Evolutionary conservation across 1,140 invertebrate genomes (phyloP).

Genomic region (Drosophila sp.): DNA sequence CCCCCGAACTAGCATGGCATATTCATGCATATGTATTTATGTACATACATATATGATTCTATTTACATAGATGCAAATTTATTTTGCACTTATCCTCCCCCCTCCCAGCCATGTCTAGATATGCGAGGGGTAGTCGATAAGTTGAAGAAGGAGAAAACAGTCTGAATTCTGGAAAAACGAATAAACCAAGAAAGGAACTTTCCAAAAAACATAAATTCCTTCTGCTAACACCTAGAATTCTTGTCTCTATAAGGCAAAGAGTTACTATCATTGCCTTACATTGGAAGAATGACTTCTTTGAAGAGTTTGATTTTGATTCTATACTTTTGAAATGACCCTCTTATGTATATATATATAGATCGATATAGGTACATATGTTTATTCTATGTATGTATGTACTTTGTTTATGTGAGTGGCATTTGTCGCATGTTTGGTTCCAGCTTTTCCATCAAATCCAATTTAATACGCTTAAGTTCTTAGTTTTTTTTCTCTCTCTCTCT

Average conservation of each 20-base stretch:
- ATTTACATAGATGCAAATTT: slow-evolving; percentile 43
- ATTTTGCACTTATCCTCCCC: slow-evolving; percentile 10
- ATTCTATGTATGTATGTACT: slow-evolving; percentile 27
- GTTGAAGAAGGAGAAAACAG: no score
- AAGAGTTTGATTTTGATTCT: background rate
- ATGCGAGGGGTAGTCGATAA: background rate
- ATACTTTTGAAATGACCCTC: background rate
- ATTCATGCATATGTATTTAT: slow-evolving; percentile 31
- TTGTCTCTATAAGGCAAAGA: no score
- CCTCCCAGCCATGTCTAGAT: background rate
- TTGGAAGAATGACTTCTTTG: no score
- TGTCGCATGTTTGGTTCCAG: slow-evolving; percentile 73
- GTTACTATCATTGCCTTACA: no score
- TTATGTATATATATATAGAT: slow-evolving; percentile 4
- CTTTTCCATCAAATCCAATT: slow-evolving; percentile 77
- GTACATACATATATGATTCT: background rate
- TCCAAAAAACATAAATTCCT: no score
- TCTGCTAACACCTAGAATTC: no score
- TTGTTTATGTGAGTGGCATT: slow-evolving; percentile 46
- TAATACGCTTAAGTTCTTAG: slow-evolving; percentile 80
- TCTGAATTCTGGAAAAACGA: no score
- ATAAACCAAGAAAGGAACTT: no score
- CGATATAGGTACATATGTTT: slow-evolving; percentile 27
- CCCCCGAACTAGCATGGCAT: background rate
- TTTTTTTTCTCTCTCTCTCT: slow-evolving; percentile 21